Conservation (phyloP, 2,888 invertebrate genomes). For the Pyrrhosoma nymphula region DNA sequence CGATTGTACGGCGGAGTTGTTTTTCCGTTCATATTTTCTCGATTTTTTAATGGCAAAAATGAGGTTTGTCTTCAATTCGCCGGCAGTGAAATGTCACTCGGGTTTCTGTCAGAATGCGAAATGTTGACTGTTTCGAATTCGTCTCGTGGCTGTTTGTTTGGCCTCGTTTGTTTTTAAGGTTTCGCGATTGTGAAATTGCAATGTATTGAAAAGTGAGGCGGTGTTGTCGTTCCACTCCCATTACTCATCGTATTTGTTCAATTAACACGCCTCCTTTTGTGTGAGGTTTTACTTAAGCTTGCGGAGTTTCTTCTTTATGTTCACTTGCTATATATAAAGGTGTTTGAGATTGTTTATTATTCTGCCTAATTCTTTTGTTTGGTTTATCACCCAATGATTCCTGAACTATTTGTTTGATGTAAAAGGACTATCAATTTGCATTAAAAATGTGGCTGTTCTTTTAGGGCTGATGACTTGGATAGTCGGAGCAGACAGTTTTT, state of each 20-base stretch:
- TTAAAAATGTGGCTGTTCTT: too few relatives aligned
- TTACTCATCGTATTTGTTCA: background rate
- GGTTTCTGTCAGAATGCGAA: background rate
- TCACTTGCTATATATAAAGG: too few relatives aligned
- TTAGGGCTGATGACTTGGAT: too few relatives aligned
- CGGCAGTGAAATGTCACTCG: background rate
- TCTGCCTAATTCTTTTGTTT: too few relatives aligned
- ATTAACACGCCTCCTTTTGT: background rate
- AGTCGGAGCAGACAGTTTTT: too few relatives aligned
- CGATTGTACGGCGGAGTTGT: background rate
- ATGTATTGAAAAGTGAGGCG: background rate
- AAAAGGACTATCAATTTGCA: too few relatives aligned
- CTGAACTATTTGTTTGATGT: too few relatives aligned
- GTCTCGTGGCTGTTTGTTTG: background rate
- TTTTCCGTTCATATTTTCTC: background rate
- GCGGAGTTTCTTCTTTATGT: background rate
- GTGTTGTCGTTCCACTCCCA: background rate
- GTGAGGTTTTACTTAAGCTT: background rate
- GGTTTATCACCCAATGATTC: too few relatives aligned
- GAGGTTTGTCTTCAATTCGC: background rate
- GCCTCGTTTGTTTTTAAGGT: slow-evolving; percentile 1
- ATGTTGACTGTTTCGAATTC: background rate
- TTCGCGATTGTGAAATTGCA: background rate
- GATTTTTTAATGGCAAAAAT: background rate
- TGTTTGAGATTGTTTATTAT: background rate